Evolutionary conservation across 2,113 vertebrate species (phyloP), one percentile per base, ranked within the genome.

Genomic region (Limnothrissa miodon): DNA sequence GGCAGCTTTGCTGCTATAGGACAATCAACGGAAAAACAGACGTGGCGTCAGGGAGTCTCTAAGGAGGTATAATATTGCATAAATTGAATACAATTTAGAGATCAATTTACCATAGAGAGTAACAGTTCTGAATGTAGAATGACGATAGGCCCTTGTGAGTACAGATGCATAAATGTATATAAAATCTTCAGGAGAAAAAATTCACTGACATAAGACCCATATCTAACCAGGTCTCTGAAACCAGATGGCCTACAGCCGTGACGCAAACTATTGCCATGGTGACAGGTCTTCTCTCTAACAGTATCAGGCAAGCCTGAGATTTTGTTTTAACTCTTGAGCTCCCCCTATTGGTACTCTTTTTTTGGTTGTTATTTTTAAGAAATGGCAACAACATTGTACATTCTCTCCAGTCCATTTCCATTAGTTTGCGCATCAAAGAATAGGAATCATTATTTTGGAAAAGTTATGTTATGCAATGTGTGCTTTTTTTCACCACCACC

Each of bases 21-120:
- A n/a, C 10, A 6, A 0, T 13, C 0, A 0, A 1, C 0, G 0
- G 39, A 0, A 10, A 0, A 70, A 42, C 39, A 0, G 0, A 17
- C 0, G 0, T 4, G 83, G 83, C 39, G 44, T 5, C 15, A 11
- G 5, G 0, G 1, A 0, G 5, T 5, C 0, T 10, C 8, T 10
- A 15, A n/a, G n/a, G 7, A 9, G 13, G 0, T 0, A 0, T 1
- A 70, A 80, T 53, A 1, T 9, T 53, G 51, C 21, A 21, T 53
- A 21, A 19, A 53, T 21, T 53, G 21, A 53, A 53, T 53, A 53
- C 3, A 23, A 6, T 53, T 53, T 19, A 5, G 19, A n/a, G n/a
- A n/a, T n/a, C n/a, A n/a, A n/a, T n/a, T n/a, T n/a, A n/a, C n/a
- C n/a, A n/a, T n/a, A n/a, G 19, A 21, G 51, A 23, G 2, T 48